Percentiles rank a stretch among this genome's conserved stretches.
Evolutionary conservation across 2,888 invertebrate genomes (phyloP).

Genomic region (Heliconius sara): DNA sequence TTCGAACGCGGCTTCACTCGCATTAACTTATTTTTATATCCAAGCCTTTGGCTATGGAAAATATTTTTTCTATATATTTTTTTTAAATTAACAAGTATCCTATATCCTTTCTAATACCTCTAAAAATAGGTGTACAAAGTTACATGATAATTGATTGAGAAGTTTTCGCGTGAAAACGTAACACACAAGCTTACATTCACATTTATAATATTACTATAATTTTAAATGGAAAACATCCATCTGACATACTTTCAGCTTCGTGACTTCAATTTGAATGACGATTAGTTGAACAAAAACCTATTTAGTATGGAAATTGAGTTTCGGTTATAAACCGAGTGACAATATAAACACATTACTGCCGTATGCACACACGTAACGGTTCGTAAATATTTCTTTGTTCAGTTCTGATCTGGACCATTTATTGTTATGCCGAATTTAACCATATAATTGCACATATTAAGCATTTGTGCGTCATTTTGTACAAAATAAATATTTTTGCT

Average conservation of each 20-base stretch:
- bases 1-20: too few species aligned
- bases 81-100: too few species aligned
- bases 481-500: not conserved
- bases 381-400: slow-evolving; percentile 44
- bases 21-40: too few species aligned
- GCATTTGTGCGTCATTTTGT: slow-evolving; percentile 9
- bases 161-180: too few species aligned
- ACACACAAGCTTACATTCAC: too few species aligned
- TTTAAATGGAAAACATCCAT: not conserved
- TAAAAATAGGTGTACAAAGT: too few species aligned
- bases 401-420: slow-evolving; percentile 43
- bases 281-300: slow-evolving; percentile 27
- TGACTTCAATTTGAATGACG: slow-evolving; percentile 16
- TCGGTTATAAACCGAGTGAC: slow-evolving; percentile 33
- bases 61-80: too few species aligned
- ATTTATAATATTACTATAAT: not conserved
- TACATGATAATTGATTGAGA: too few species aligned
- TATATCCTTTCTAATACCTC: too few species aligned
- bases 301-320: slow-evolving; percentile 37
- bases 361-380: slow-evolving; percentile 37
- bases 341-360: slow-evolving; percentile 21
- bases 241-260: slow-evolving; percentile 15
- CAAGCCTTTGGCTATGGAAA: too few species aligned
- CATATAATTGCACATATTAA: slow-evolving; percentile 31
- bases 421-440: slow-evolving; percentile 37